Conservation (phyloP, 2,797 vertebrate species). For the Gallirallus australis region DNA sequence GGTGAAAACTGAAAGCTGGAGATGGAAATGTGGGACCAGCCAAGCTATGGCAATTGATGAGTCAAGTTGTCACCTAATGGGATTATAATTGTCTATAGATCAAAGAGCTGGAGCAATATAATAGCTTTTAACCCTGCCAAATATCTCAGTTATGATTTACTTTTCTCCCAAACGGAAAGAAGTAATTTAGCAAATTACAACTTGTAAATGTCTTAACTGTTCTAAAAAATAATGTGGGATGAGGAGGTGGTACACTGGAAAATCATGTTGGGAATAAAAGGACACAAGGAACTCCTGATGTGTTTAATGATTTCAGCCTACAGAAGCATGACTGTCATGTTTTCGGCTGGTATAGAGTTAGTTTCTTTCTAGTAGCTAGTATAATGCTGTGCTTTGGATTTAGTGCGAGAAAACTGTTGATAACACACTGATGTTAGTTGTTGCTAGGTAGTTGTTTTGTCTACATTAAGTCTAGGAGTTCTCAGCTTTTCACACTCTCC, state of each 20-base stretch:
- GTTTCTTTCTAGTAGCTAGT: too few relatives aligned
- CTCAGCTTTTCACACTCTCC: too few relatives aligned
- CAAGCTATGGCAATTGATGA: neutral
- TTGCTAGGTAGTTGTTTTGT: too few relatives aligned
- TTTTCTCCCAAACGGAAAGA: slow-evolving; percentile 1
- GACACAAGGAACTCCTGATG: neutral
- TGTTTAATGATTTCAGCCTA: neutral
- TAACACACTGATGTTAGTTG: too few relatives aligned
- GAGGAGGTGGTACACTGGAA: neutral
- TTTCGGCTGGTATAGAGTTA: too few relatives aligned
- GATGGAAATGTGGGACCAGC: neutral
- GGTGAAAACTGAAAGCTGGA: neutral
- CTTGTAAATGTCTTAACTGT: neutral
- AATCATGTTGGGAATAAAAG: neutral
- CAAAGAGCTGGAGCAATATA: neutral
- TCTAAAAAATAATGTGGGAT: neutral
- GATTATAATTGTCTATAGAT: slow-evolving; percentile 20
- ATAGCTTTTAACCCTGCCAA: slow-evolving; percentile 2
- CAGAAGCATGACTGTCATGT: neutral
- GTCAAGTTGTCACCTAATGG: neutral
- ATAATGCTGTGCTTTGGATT: too few relatives aligned
- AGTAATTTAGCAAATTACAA: slow-evolving; percentile 23
- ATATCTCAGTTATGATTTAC: neutral
- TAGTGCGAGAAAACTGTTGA: too few relatives aligned
- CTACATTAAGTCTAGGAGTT: too few relatives aligned